These are phyloP conservation scores for Serinus canaria DNA, from an alignment of 2,113 vertebrate species.

Conservation along the genomic window DNA sequence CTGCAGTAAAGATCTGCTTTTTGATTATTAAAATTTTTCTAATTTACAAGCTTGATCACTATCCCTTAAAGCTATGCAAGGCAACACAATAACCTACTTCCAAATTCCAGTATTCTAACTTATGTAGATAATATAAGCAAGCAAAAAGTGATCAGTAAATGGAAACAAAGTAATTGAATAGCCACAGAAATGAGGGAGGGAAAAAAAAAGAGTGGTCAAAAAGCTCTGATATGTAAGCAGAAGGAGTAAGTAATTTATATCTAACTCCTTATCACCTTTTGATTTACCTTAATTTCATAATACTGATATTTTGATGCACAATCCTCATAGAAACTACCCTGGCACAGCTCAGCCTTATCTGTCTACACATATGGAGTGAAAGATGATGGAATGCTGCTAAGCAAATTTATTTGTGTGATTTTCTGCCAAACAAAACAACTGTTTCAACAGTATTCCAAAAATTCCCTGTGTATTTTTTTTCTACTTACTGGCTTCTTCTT, in stretches of 20 bases:
- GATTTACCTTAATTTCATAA: background rate
- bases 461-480: background rate
- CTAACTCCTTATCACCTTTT: background rate
- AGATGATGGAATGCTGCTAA: background rate
- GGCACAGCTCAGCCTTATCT: background rate
- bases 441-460: background rate
- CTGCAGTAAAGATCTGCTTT: background rate
- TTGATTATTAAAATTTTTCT: background rate
- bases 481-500: slow-evolving; percentile 85
- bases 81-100: background rate
- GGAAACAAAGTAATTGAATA: background rate
- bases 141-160: background rate
- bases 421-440: background rate
- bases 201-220: background rate
- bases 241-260: background rate
- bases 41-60: background rate
- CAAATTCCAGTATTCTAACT: background rate
- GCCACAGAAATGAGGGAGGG: accelerated
- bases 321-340: background rate
- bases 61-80: background rate
- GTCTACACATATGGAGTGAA: background rate
- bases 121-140: background rate
- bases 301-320: background rate
- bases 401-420: background rate
- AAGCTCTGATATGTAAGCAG: background rate